phyloP scores from a whole-genome alignment of 2,888 invertebrate species.

The Cantharis rufa region DNA sequence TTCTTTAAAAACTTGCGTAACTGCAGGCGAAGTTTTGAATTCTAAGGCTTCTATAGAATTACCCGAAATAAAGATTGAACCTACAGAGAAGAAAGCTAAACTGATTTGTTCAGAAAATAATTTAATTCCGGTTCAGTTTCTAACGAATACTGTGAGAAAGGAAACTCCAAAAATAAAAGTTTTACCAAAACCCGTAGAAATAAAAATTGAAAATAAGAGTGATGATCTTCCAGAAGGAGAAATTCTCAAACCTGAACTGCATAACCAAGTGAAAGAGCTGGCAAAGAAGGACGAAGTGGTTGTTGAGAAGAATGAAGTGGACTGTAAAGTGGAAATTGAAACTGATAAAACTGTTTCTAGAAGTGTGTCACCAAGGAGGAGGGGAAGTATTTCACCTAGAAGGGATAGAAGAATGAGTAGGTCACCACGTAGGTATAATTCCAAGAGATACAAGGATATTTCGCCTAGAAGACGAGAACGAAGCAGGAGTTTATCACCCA shows the following conservation, averaged over 20 bases:
- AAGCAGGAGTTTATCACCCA: conserved; percentile 7
- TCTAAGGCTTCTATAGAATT: neutral
- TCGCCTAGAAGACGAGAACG: conserved; percentile 12
- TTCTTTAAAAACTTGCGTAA: neutral
- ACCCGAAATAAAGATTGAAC: neutral
- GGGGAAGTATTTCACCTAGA: conserved; percentile 3
- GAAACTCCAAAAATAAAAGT: neutral
- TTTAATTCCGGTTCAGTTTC: conserved; percentile 35
- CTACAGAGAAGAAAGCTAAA: neutral
- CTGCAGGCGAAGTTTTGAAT: neutral
- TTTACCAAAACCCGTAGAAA: neutral
- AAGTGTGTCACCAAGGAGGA: conserved; percentile 12
- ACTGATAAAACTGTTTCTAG: neutral
- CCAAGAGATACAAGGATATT: conserved; percentile 3
- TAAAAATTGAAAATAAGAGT: neutral
- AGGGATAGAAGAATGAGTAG: neutral
- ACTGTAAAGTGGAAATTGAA: neutral
- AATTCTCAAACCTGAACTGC: neutral
- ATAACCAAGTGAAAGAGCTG: neutral
- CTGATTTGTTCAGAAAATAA: conserved; percentile 5
- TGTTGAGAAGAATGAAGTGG: neutral
- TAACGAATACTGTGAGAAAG: conserved; percentile 23
- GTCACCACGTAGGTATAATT: conserved; percentile 17
- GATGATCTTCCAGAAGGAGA: neutral
- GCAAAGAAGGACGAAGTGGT: neutral